These are phyloP conservation scores for Pseudorasbora parva DNA, from an alignment of 2,113 vertebrate species.

Conservation along the genomic window DNA sequence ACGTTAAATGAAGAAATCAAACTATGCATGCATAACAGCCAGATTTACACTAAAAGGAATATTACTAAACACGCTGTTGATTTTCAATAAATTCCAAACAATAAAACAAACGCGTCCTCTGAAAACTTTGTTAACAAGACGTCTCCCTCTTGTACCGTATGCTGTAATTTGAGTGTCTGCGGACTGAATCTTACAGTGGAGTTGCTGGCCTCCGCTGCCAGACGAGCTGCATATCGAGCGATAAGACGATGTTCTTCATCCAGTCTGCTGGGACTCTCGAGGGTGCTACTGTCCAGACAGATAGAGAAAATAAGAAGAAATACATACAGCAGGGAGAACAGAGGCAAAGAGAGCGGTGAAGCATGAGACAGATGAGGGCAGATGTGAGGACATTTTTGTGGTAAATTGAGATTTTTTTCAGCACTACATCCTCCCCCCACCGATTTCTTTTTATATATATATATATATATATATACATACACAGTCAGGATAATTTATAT, in stretches of 20 bases:
- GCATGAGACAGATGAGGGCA: neutral
- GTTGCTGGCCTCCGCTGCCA: conserved; percentile 91
- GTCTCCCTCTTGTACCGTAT: neutral
- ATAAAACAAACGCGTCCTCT: conserved; percentile 23
- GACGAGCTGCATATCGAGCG: conserved; percentile 89
- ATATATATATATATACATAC: too few species aligned
- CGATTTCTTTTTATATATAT: too few species aligned
- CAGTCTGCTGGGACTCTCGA: conserved; percentile 91
- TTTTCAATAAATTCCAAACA: neutral
- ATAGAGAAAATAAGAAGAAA: conserved; percentile 43
- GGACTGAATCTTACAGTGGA: conserved; percentile 78
- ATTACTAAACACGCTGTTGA: neutral
- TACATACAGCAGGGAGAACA: conserved; percentile 31
- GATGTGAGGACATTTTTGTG: neutral
- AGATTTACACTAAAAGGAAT: neutral
- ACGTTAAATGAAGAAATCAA: neutral
- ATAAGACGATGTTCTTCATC: conserved; percentile 96
- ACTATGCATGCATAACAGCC: conserved; percentile 10
- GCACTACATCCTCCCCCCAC: too few species aligned
- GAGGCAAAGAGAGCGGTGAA: neutral
- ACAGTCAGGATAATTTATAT: neutral
- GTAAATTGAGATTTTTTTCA: too few species aligned
- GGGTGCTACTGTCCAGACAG: conserved; percentile 74
- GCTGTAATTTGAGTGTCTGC: conserved; percentile 5
- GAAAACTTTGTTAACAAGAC: neutral